Percentiles rank a stretch among this genome's conserved stretches.
These are phyloP conservation scores for Poeciliopsis occidentalis DNA, from an alignment of 2,113 vertebrate species.

Conservation along the genomic window DNA sequence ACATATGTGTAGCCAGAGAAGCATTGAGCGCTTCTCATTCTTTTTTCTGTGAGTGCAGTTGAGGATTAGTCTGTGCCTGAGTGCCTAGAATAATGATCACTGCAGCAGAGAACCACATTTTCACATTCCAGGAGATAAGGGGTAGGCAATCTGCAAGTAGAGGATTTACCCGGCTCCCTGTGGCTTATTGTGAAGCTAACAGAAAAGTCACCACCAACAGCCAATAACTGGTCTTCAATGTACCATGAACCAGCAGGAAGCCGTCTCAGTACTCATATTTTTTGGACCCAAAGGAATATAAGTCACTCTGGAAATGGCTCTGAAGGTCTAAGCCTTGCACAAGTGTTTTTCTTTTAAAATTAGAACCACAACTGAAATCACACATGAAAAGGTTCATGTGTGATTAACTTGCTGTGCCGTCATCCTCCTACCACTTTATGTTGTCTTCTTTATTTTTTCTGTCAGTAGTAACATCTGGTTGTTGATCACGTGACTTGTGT, in stretches of 20 bases:
- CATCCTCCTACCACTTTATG: too few species aligned
- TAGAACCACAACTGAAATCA: too few species aligned
- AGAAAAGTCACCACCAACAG: conserved; percentile 54
- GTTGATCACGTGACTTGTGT: too few species aligned
- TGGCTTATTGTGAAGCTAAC: conserved; percentile 62
- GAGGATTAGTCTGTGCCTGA: conserved; percentile 75
- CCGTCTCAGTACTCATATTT: conserved; percentile 22
- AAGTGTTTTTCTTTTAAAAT: not conserved
- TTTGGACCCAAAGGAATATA: conserved; percentile 1
- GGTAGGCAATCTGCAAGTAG: conserved; percentile 71
- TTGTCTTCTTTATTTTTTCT: too few species aligned
- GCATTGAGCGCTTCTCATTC: conserved; percentile 53
- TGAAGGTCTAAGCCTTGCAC: conserved; percentile 9
- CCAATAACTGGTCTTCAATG: conserved; percentile 20
- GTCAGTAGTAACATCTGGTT: too few species aligned
- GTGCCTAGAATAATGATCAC: conserved; percentile 80
- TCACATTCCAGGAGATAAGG: conserved; percentile 78
- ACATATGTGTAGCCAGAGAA: conserved; percentile 63
- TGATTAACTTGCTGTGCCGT: too few species aligned
- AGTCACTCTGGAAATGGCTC: conserved; percentile 18
- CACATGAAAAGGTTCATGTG: too few species aligned
- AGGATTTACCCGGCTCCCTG: conserved; percentile 75
- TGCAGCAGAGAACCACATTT: conserved; percentile 77
- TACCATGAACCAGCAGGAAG: conserved; percentile 24
- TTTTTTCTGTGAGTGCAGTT: conserved; percentile 59